phyloP scores from a whole-genome alignment of 2,888 invertebrate genomes.

The Lycocerus yunnanus region DNA sequence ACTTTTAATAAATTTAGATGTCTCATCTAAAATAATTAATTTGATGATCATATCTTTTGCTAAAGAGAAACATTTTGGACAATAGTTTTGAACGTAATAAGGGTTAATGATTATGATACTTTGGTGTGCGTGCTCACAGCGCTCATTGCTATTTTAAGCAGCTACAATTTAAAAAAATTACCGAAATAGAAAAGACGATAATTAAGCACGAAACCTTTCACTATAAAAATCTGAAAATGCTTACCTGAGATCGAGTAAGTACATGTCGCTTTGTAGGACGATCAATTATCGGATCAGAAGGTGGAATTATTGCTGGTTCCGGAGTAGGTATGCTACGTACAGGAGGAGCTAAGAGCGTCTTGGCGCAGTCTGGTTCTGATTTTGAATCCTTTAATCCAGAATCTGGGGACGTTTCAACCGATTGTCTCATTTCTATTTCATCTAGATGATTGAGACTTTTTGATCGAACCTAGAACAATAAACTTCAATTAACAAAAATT shows the following conservation, averaged over 20 bases:
- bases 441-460: constrained; percentile 75
- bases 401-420: constrained; percentile 43
- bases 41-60: too few relatives aligned
- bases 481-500: background rate
- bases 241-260: constrained; percentile 64
- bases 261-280: constrained; percentile 57
- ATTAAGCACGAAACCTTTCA: background rate
- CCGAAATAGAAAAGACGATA: background rate
- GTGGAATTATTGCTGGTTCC: constrained; percentile 56
- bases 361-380: constrained; percentile 55
- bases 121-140: background rate
- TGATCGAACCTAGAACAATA: constrained; percentile 67
- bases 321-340: constrained; percentile 49
- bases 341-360: constrained; percentile 46
- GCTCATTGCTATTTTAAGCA: background rate
- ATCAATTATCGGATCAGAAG: constrained; percentile 31
- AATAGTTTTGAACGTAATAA: background rate
- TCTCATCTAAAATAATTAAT: too few relatives aligned
- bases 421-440: constrained; percentile 62
- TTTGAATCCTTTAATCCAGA: constrained; percentile 51
- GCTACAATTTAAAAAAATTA: background rate
- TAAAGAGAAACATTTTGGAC: background rate
- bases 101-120: background rate
- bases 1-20: too few relatives aligned
- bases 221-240: background rate